Base-by-base conservation (phyloP, 2,113 vertebrate species). In the Oryzias woworae region DNA sequence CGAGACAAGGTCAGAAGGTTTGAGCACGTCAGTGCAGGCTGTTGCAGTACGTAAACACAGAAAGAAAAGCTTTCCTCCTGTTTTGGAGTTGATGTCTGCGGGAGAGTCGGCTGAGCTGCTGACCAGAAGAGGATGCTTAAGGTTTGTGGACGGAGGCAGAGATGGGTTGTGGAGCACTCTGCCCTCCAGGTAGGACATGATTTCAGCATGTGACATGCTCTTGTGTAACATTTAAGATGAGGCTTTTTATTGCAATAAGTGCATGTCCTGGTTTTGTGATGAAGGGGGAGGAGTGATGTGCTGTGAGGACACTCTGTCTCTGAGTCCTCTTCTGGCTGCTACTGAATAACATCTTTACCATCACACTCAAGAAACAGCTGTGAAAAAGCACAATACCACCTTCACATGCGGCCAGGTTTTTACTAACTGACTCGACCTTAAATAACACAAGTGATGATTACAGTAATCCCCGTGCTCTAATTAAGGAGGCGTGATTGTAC, bases 91-190 rank as follows among this genome's bases (percentile, higher is more conserved):
- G 51, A 31, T 3, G 26, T 59, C 24, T 14, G 41, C 59, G 51
- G 43, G 45, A 45, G 56, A 60, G 69, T 49, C 58, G 45, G 69
- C 73, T 22, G 58, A 53, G 42, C 65, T 52, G 58, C 58, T 58
- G 58, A 58, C 82, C 73, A 63, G 71, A 76, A 70, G 76, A 80
- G 47, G 76, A 82, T 86, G 83, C 82, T 80, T 15, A 53, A 78
- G 54, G 12, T 63, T 66, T 58, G 78, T 64, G 62, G 59, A 73
- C 73, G 53, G 62, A 81, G 69, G 63, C 60, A 76, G 80, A 75
- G 57, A 85, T 88, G 85, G 85, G 83, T 70, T 88, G 83, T 78
- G 87, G 85, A 80, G 82, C 82, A 10, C 66, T 88, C 68, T 87
- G 88, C 73, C 84, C 78, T 77, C 78, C 79, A 85, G 84, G 87